phyloP scores from a whole-genome alignment of 2,888 invertebrate species.

The Zaprionus bogoriensis region DNA sequence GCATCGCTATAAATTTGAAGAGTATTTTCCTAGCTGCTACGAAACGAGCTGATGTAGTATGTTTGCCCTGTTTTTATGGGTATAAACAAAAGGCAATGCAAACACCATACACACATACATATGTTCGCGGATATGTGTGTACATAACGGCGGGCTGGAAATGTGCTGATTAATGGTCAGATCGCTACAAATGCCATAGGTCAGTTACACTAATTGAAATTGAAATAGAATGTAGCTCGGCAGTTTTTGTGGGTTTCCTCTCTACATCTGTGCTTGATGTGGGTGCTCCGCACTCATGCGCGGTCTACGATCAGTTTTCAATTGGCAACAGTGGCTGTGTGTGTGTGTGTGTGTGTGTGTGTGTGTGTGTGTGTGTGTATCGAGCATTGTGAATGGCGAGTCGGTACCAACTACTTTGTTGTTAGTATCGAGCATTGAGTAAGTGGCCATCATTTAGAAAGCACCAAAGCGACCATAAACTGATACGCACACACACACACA shows the following conservation, averaged over 20 bases:
- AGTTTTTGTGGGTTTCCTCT: slow-evolving; percentile 9
- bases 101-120: slow-evolving; percentile 2
- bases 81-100: slow-evolving; percentile 43
- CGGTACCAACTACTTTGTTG: slow-evolving; percentile 18
- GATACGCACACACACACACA: background rate
- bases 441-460: slow-evolving; percentile 60
- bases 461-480: slow-evolving; percentile 29
- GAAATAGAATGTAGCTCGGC: slow-evolving; percentile 67
- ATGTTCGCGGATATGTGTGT: too few relatives aligned
- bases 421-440: slow-evolving; percentile 6
- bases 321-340: background rate
- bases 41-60: slow-evolving; percentile 6
- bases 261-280: slow-evolving; percentile 1
- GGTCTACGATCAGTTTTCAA: slow-evolving; percentile 17
- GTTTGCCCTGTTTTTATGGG: slow-evolving; percentile 17
- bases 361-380: background rate
- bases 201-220: slow-evolving; percentile 76
- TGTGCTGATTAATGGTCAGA: slow-evolving; percentile 71
- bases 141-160: slow-evolving; percentile 54
- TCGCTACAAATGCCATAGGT: slow-evolving; percentile 69
- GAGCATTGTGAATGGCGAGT: slow-evolving; percentile 41
- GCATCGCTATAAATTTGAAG: slow-evolving; percentile 21
- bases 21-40: slow-evolving; percentile 12
- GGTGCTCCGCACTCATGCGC: slow-evolving; percentile 30
- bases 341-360: background rate